Evolutionary conservation across 2,888 invertebrate genomes (phyloP).

Genomic region (Drosophila atripex): DNA sequence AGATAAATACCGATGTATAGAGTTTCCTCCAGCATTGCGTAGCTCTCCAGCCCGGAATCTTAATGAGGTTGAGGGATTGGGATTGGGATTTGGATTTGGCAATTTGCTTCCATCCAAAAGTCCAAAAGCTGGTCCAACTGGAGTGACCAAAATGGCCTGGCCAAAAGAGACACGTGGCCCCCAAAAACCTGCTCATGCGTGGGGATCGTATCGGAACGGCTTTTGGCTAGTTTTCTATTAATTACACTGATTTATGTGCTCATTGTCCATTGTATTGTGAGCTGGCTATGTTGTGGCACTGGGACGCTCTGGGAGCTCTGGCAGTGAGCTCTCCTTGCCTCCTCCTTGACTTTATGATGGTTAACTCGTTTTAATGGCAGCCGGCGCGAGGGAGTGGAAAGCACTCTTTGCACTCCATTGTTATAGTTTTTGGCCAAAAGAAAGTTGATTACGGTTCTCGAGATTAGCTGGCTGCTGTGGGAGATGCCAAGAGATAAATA

Average conservation of each 20-base stretch:
- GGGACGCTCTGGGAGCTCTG: neutral
- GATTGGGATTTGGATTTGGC: constrained; percentile 30
- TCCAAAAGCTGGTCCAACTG: neutral
- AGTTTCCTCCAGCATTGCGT: constrained; percentile 23
- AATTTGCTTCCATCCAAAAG: constrained; percentile 14
- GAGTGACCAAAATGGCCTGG: constrained; percentile 26
- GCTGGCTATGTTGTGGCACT: constrained; percentile 21
- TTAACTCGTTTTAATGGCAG: constrained; percentile 63
- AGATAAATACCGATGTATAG: constrained; percentile 30
- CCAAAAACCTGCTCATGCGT: constrained; percentile 31
- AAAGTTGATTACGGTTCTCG: constrained; percentile 51
- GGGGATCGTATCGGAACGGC: constrained; percentile 36
- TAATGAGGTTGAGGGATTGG: constrained; percentile 29
- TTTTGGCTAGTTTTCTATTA: constrained; percentile 85
- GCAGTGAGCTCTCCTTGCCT: constrained; percentile 7
- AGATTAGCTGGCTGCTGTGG: constrained; percentile 2
- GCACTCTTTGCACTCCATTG: constrained; percentile 63
- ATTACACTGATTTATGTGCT: constrained; percentile 97
- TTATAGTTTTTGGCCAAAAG: constrained; percentile 43
- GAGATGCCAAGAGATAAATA: constrained; percentile 40
- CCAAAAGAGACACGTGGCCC: constrained; percentile 45
- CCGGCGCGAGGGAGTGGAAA: constrained; percentile 26
- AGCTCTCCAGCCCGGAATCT: constrained; percentile 1
- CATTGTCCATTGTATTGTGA: constrained; percentile 92
- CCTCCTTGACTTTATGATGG: constrained; percentile 58